A percentile compares a stretch with the other conserved stretches of the same genome.
phyloP scores from a whole-genome alignment of 1,140 invertebrate genomes.

The Homalodisca vitripennis region DNA sequence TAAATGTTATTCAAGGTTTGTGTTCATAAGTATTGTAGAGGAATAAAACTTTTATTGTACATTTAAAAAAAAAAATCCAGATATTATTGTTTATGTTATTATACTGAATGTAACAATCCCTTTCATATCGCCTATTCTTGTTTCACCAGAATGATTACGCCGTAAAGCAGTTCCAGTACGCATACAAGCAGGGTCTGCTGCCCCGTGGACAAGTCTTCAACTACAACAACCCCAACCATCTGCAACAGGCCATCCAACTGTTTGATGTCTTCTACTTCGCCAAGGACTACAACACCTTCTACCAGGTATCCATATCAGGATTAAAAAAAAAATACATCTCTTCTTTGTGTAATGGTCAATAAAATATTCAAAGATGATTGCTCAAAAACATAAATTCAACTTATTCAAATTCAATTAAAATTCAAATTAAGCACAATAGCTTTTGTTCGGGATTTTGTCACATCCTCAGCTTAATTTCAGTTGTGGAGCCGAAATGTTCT shows the following conservation, averaged over 20 bases:
- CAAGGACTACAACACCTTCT: constrained; percentile 51
- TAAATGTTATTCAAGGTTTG: background rate
- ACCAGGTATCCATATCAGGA: constrained; percentile 34
- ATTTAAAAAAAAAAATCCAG: background rate
- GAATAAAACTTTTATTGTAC: background rate
- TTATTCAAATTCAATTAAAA: too few species aligned
- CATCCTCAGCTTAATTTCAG: too few species aligned
- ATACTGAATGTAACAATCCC: background rate
- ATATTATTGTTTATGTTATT: background rate
- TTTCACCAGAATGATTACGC: constrained; percentile 52
- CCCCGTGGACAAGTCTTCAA: constrained; percentile 62
- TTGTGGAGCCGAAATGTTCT: too few species aligned
- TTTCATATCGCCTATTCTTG: background rate
- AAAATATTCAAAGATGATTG: too few species aligned
- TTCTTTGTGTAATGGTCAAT: too few species aligned
- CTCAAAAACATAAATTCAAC: too few species aligned
- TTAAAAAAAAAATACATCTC: too few species aligned
- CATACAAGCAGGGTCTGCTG: constrained; percentile 56
- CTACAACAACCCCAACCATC: constrained; percentile 56
- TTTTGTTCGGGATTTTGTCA: too few species aligned
- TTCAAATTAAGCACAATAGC: too few species aligned
- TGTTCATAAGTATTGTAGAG: background rate
- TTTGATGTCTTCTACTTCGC: constrained; percentile 69
- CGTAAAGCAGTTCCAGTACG: constrained; percentile 58
- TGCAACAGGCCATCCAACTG: constrained; percentile 58